These are phyloP conservation scores for Dilophus febrilis DNA, from an alignment of 2,888 invertebrate genomes.

Conservation along the genomic window DNA sequence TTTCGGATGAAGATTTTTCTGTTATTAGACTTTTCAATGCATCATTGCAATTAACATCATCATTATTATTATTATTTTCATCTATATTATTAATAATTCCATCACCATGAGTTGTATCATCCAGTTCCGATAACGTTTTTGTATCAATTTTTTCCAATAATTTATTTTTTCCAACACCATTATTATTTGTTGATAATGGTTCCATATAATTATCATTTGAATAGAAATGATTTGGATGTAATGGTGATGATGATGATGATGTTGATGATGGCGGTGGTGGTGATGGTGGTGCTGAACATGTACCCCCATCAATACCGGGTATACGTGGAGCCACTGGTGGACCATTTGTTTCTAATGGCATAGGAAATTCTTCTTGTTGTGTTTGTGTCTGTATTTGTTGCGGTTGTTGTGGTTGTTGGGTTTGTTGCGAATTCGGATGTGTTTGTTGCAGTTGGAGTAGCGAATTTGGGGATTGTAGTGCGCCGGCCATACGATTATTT, in stretches of 20 bases:
- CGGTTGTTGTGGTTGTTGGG: too few species aligned
- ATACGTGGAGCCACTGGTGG: not conserved
- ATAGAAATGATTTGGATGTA: not conserved
- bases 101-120: too few species aligned
- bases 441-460: too few species aligned
- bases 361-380: not conserved
- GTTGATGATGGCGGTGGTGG: not conserved
- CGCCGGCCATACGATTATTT: slow-evolving; percentile 9
- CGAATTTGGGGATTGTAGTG: too few species aligned
- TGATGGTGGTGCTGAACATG: too few species aligned
- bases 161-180: slow-evolving; percentile 12
- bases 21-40: too few species aligned
- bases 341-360: slow-evolving; percentile 4
- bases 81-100: too few species aligned
- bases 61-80: not conserved
- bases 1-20: too few species aligned
- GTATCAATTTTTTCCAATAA: too few species aligned
- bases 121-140: slow-evolving; percentile 11
- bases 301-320: not conserved
- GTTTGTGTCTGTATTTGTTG: too few species aligned
- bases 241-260: not conserved
- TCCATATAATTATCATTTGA: slow-evolving; percentile 21
- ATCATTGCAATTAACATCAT: too few species aligned
- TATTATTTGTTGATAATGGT: slow-evolving; percentile 21
- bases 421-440: too few species aligned